Percentiles rank a stretch among this genome's conserved stretches.
These are phyloP conservation scores for Meloidogyne exigua DNA, from an alignment of 1,140 invertebrate species.

Conservation along the genomic window DNA sequence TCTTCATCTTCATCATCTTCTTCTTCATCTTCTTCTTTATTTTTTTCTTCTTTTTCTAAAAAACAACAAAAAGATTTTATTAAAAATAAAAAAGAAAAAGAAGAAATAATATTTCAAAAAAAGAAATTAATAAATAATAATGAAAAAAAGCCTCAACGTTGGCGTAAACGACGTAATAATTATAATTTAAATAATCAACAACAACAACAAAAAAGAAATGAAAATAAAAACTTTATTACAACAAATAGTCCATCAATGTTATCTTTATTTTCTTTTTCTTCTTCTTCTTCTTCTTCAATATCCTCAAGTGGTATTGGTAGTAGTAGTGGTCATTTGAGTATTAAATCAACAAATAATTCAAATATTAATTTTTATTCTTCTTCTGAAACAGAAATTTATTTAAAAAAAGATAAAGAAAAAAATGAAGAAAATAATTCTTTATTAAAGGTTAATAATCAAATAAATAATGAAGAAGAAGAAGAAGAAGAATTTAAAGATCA, in stretches of 20 bases:
- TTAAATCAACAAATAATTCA: not conserved
- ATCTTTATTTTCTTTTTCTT: not conserved
- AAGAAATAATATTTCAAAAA: not conserved
- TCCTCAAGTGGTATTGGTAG: not conserved
- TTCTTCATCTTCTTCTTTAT: not conserved
- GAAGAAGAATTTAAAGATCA: not conserved
- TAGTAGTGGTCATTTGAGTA: not conserved
- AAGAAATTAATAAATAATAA: not conserved
- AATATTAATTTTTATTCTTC: not conserved
- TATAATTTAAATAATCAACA: too few relatives aligned
- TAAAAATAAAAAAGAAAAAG: not conserved
- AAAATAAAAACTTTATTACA: too few relatives aligned
- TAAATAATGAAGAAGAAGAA: not conserved
- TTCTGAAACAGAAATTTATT: not conserved
- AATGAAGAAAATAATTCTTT: not conserved
- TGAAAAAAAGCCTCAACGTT: not conserved
- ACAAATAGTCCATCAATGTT: not conserved
- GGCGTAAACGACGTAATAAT: not conserved
- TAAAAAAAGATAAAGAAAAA: not conserved
- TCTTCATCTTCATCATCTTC: not conserved
- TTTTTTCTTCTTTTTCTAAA: slow-evolving; percentile 5
- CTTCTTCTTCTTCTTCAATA: not conserved
- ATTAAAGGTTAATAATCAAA: not conserved
- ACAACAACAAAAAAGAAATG: not conserved
- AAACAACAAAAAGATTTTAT: not conserved